Percentiles rank a stretch among this genome's conserved stretches.
Evolutionary conservation across 2,888 invertebrate genomes (phyloP).

Genomic region (Drosophila birchii): DNA sequence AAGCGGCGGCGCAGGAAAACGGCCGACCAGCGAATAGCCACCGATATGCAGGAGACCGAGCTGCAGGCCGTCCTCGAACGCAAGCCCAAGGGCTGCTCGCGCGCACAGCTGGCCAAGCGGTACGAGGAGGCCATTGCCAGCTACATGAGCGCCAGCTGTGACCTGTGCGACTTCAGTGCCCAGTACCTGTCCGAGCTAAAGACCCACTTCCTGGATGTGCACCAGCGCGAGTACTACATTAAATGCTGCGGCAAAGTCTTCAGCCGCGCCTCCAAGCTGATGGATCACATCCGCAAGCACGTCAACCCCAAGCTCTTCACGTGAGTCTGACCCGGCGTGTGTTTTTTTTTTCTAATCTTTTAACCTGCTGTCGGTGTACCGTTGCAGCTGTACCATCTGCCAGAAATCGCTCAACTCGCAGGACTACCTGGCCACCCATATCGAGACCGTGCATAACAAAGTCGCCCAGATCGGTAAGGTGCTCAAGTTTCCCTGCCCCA

Average conservation of each 20-base stretch:
- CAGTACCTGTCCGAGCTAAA: constrained; percentile 74
- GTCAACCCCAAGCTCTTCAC: constrained; percentile 79
- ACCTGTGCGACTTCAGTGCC: constrained; percentile 72
- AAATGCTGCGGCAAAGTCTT: constrained; percentile 78
- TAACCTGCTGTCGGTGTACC: background rate
- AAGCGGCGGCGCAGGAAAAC: constrained; percentile 44
- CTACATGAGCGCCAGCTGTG: constrained; percentile 77
- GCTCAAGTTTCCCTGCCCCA: constrained; percentile 64
- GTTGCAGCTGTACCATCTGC: constrained; percentile 62
- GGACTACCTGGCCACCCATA: constrained; percentile 70
- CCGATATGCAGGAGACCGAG: constrained; percentile 49
- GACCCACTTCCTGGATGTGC: constrained; percentile 71
- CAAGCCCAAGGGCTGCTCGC: constrained; percentile 72
- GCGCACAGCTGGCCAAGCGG: constrained; percentile 65
- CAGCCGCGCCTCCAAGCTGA: constrained; percentile 70
- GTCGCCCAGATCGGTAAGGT: constrained; percentile 63
- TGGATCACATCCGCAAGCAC: constrained; percentile 80
- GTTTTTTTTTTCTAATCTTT: too few relatives aligned
- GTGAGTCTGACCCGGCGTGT: constrained; percentile 60
- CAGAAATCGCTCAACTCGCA: constrained; percentile 71
- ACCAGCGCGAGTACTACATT: constrained; percentile 75
- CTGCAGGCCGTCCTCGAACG: constrained; percentile 61
- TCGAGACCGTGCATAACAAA: constrained; percentile 72
- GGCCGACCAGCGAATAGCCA: constrained; percentile 8
- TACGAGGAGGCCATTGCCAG: constrained; percentile 73